A percentile compares a stretch with the other conserved stretches of the same genome.
Evolutionary conservation across 2,888 invertebrate species (phyloP).

Genomic region (Oxycera nigricornis): DNA sequence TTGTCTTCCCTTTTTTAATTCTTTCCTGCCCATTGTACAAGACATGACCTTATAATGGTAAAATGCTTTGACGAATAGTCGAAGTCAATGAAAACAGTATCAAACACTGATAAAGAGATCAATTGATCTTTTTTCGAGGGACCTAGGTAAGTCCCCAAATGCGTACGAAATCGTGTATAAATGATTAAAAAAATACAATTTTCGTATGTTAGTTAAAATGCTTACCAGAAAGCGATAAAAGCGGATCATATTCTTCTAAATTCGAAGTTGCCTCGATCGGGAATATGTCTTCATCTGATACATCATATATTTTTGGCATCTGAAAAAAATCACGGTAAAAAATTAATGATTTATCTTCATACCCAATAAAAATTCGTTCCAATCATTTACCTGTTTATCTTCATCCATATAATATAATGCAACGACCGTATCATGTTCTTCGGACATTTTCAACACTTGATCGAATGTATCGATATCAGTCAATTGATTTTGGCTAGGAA

Average conservation of each 20-base stretch:
- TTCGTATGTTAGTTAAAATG: too few relatives aligned
- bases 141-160: too few relatives aligned
- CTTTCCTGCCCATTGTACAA: too few relatives aligned
- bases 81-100: too few relatives aligned
- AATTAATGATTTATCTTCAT: background rate
- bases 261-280: conserved; percentile 18
- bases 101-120: too few relatives aligned
- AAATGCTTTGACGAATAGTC: too few relatives aligned
- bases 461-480: conserved; percentile 68
- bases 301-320: conserved; percentile 34
- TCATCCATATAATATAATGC: conserved; percentile 91
- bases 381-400: conserved; percentile 60
- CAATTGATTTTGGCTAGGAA: conserved; percentile 18
- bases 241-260: background rate
- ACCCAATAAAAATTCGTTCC: background rate
- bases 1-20: too few relatives aligned
- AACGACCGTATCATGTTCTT: conserved; percentile 85
- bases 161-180: too few relatives aligned
- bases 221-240: conserved; percentile 9
- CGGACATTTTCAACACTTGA: conserved; percentile 76
- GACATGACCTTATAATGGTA: too few relatives aligned
- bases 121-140: too few relatives aligned
- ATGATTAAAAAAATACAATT: background rate
- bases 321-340: background rate
- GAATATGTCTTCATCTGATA: conserved; percentile 29